Evolutionary conservation across 1,140 invertebrate species (phyloP), one percentile per base, ranked within the genome.

Genomic region (Subanguina moxae): DNA sequence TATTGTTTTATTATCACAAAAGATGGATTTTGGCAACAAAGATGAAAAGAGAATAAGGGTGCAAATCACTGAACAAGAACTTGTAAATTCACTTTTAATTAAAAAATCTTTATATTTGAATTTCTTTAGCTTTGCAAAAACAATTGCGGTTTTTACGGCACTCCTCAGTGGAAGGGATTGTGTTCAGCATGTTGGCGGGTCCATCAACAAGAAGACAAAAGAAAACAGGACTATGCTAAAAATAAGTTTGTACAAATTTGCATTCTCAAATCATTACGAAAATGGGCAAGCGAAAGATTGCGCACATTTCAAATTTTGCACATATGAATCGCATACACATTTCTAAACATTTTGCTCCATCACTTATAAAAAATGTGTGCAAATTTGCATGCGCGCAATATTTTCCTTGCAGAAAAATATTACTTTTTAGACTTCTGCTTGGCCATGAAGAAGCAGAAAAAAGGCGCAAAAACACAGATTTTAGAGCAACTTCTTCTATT

Each of bases 121-220:
- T 64, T 28, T 43, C 30, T 15, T 46, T 85, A 97, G 68, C 89
- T 93, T 75, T 98, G 95, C 84, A 91, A 91, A 83, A 93, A 91
- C 84, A 90, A 91, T 17, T 97, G 94, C 86, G 93, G 92, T 66
- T 97, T 89, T 86, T 98, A 90, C 84, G 94, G 95, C 21, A 97
- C 96, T 84, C 90, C 91, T 32, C 90, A 94, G 81, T 97, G 94
- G 90, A 89, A 93, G 82, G 90, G 93, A 17, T 94, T 93, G 82
- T 98, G 95, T 83, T 97, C 94, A 27, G 90, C 93, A 84, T 98
- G 88, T 74, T 88, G 87, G 82, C 82, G 84, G 58, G 84, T 86
- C n/a, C 66, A 75, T 69, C 75, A 82, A 45, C 56, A 68, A 1
- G 63, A 76, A 57, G 58, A 46, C 52, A 75, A 72, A 23, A 45